Evolutionary conservation across 2,888 invertebrate species (phyloP), one percentile per base, ranked within the genome.

Genomic region (Sycophila texana): DNA sequence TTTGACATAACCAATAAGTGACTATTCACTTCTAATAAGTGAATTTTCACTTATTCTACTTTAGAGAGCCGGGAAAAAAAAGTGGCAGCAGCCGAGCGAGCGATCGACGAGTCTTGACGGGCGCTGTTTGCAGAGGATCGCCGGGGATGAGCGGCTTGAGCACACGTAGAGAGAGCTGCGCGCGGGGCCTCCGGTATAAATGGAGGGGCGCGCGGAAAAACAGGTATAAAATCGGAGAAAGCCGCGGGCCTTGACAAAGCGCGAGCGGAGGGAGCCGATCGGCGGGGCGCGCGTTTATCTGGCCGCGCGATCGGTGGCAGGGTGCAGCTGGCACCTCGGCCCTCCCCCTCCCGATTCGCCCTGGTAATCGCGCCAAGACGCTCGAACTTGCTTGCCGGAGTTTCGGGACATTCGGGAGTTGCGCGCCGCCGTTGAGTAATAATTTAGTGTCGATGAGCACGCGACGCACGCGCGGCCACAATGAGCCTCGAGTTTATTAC

Each of bases 101-200:
- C 81, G 77, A 82, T 79, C 72, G 74, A 77, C 79, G 76, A 81
- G 61, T 72, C 79, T 79, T 76, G 22, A 61, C 61, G 67, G 70
- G 16, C 61, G 7, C 16, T 70, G 70, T 68, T 76, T 68, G 67
- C 65, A 20, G n/a, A 66, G 70, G 77, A 77, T 71, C 77, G 39
- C 39, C 39, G 70, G 67, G 74, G 73, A 65, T 74, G 71, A 74
- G 72, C 77, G 53, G 60, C 72, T 39, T 39, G 39, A 10, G 39
- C 39, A 39, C 39, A 39, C 10, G n/a, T n/a, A n/a, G n/a, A 39
- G 79, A 76, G 39, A 18, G 47, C 39, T 2, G 58, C 39, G 58
- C 39, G 47, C 4, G 57, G 7, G 4, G 51, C 53, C 53, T n/a
- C 53, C 53, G 10, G 20, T 30, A 60, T 22, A 22, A 14, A 53